Percentiles rank a stretch among this genome's conserved stretches.
phyloP scores from a whole-genome alignment of 2,888 invertebrate genomes.

The Metellina segmentata region DNA sequence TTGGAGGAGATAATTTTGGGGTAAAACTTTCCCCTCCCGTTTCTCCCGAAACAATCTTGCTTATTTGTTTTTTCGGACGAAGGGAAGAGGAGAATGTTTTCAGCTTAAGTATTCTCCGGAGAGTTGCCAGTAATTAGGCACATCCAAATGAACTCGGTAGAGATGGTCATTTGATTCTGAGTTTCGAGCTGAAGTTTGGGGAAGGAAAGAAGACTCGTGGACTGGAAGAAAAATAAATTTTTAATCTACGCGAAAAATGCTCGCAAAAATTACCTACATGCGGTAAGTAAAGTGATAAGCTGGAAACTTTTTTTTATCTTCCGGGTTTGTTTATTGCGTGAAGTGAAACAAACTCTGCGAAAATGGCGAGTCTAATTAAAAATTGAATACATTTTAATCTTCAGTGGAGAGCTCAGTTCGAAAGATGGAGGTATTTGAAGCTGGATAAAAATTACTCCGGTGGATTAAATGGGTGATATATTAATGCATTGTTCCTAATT shows the following conservation, averaged over 20 bases:
- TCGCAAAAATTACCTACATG: neutral
- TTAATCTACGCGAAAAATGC: neutral
- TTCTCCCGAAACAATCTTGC: slow-evolving; percentile 14
- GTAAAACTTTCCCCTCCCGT: slow-evolving; percentile 16
- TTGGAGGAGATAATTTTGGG: neutral
- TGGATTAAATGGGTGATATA: no score
- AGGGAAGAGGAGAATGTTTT: neutral
- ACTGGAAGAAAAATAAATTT: neutral
- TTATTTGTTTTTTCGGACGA: slow-evolving; percentile 18
- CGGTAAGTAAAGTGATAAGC: neutral
- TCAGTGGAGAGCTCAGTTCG: neutral
- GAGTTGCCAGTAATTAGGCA: slow-evolving; percentile 28
- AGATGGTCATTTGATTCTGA: slow-evolving; percentile 30
- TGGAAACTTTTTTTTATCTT: neutral
- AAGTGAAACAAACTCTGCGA: neutral
- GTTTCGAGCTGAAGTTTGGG: neutral
- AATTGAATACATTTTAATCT: slow-evolving; percentile 17
- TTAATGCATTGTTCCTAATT: no score
- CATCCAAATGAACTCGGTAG: neutral
- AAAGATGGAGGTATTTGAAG: neutral
- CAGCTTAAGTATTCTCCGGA: slow-evolving; percentile 17
- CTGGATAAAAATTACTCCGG: neutral
- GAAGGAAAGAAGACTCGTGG: neutral
- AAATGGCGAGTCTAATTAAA: slow-evolving; percentile 2
- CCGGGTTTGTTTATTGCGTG: neutral